A percentile compares a stretch with the other conserved stretches of the same genome.
Evolutionary conservation across 2,797 vertebrate species (phyloP).

Genomic region (Selene dorsalis): DNA sequence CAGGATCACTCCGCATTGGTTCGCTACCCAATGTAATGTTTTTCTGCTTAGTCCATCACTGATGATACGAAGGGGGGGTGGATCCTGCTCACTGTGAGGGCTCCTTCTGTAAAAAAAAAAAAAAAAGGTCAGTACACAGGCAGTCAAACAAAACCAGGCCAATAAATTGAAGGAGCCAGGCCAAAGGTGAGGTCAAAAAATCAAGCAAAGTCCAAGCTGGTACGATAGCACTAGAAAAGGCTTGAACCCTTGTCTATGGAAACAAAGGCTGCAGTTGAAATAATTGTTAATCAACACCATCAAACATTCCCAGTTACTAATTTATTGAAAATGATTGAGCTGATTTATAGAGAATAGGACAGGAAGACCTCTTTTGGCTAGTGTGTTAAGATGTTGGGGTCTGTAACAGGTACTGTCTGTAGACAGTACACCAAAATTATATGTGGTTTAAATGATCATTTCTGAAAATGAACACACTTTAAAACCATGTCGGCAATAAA

Average conservation of each 20-base stretch:
- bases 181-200: too few relatives aligned
- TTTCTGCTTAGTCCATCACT: not conserved
- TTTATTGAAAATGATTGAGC: too few relatives aligned
- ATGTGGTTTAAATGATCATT: not conserved
- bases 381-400: not conserved
- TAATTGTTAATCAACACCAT: too few relatives aligned
- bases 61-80: not conserved
- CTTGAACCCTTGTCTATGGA: too few relatives aligned
- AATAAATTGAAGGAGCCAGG: too few relatives aligned
- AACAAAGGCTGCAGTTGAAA: too few relatives aligned
- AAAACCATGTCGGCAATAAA: not conserved
- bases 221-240: not conserved
- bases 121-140: not conserved
- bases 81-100: slow-evolving; percentile 3
- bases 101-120: slow-evolving; percentile 10
- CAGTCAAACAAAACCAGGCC: too few relatives aligned
- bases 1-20: too few relatives aligned
- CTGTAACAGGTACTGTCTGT: not conserved
- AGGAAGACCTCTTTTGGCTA: too few relatives aligned
- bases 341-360: too few relatives aligned
- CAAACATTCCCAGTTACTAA: too few relatives aligned
- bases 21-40: too few relatives aligned
- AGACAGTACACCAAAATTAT: not conserved
- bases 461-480: not conserved
- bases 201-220: not conserved